Percentiles rank a stretch among this genome's conserved stretches.
Conservation (phyloP, 2,797 vertebrate genomes). For the Acomys russatus region DNA sequence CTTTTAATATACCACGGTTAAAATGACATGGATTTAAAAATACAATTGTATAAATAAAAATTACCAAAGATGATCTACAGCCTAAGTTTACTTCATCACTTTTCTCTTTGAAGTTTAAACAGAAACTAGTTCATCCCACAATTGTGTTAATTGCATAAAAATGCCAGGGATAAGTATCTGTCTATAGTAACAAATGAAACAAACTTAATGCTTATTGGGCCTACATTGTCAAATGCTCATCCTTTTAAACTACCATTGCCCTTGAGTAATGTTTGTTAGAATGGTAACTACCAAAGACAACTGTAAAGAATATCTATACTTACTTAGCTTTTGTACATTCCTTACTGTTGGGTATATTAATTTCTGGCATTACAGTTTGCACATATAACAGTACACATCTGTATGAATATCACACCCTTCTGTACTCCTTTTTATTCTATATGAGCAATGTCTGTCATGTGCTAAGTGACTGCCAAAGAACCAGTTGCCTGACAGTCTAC, state of each 20-base stretch:
- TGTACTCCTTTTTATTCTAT: neutral
- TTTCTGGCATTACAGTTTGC: neutral
- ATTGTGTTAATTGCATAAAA: neutral
- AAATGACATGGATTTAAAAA: neutral
- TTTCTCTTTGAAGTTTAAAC: conserved; percentile 53
- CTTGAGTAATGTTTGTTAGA: neutral
- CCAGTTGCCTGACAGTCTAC: neutral
- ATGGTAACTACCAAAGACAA: neutral
- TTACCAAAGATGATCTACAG: neutral
- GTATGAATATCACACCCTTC: neutral
- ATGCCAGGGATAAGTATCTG: neutral
- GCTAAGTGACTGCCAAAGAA: neutral
- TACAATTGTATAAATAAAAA: neutral
- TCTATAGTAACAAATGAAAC: conserved; percentile 16
- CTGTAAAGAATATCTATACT: neutral
- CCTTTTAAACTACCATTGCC: neutral
- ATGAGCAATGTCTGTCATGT: neutral
- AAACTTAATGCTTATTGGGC: neutral
- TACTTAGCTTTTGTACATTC: neutral
- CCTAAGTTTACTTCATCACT: neutral
- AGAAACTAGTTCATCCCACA: neutral
- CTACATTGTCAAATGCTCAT: neutral
- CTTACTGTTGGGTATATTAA: neutral
- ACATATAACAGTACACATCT: neutral
- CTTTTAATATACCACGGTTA: neutral